phyloP scores from a whole-genome alignment of 2,888 invertebrate species.

The Ryuthela nishihirai region DNA sequence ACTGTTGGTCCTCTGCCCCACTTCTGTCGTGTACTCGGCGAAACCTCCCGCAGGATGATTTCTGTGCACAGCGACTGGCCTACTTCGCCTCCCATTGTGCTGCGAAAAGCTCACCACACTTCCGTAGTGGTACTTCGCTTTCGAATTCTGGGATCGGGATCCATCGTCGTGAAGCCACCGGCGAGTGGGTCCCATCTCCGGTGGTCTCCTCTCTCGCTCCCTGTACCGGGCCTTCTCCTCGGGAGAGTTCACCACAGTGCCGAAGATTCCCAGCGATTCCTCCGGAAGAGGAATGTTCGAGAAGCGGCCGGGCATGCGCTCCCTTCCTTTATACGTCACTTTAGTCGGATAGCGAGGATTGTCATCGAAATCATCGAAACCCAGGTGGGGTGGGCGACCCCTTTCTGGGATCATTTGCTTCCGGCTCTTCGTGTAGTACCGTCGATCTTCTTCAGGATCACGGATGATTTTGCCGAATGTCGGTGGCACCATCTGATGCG shows the following conservation, averaged over 20 bases:
- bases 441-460: neutral
- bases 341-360: slow-evolving; percentile 1
- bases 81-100: neutral
- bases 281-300: slow-evolving; percentile 24
- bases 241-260: slow-evolving; percentile 34
- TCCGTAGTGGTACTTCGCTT: slow-evolving; percentile 22
- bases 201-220: slow-evolving; percentile 19
- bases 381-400: neutral
- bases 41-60: slow-evolving; percentile 4
- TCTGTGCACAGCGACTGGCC: neutral
- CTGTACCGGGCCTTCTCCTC: slow-evolving; percentile 31
- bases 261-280: slow-evolving; percentile 28
- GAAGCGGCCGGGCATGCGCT: slow-evolving; percentile 23
- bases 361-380: slow-evolving; percentile 25
- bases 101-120: slow-evolving; percentile 15
- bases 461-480: slow-evolving; percentile 10
- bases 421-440: slow-evolving; percentile 1
- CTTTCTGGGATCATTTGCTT: slow-evolving; percentile 3
- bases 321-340: neutral
- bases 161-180: slow-evolving; percentile 29
- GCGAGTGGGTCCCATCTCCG: slow-evolving; percentile 8
- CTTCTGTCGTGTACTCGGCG: slow-evolving; percentile 27
- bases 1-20: slow-evolving; percentile 17
- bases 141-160: slow-evolving; percentile 16
- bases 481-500: neutral